Percentiles rank a stretch among this genome's conserved stretches.
These are phyloP conservation scores for Momotus momota DNA, from an alignment of 2,797 vertebrate genomes.

Conservation along the genomic window DNA sequence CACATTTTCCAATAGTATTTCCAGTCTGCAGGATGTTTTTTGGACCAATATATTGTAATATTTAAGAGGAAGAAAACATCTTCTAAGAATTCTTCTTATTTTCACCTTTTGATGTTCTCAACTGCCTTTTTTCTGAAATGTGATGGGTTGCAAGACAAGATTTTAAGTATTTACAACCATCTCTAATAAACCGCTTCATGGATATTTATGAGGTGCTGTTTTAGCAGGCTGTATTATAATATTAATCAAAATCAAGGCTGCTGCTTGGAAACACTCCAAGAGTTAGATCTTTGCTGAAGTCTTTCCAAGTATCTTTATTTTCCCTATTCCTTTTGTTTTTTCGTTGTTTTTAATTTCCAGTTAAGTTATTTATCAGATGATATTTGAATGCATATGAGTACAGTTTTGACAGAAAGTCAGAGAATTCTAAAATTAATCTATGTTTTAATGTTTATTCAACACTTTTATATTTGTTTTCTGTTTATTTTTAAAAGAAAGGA, in stretches of 20 bases:
- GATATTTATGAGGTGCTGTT: constrained; percentile 82
- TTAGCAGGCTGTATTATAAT: constrained; percentile 79
- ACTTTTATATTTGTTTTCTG: constrained; percentile 45
- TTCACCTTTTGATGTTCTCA: constrained; percentile 63
- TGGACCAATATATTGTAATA: background rate
- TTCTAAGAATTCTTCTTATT: constrained; percentile 44
- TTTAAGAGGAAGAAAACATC: constrained; percentile 17
- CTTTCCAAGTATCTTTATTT: constrained; percentile 76
- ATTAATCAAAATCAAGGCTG: constrained; percentile 81
- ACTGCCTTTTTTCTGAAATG: constrained; percentile 56
- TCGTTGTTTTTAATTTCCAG: constrained; percentile 68
- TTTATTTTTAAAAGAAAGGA: constrained; percentile 47
- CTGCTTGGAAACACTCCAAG: constrained; percentile 72
- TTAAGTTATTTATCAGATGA: constrained; percentile 73
- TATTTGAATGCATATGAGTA: constrained; percentile 70
- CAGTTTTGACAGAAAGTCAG: constrained; percentile 71
- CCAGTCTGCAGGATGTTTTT: background rate
- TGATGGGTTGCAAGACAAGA: constrained; percentile 76
- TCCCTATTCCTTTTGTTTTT: constrained; percentile 32
- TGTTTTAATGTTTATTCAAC: constrained; percentile 75
- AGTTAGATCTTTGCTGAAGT: constrained; percentile 70
- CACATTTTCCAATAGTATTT: background rate
- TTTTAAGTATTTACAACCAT: constrained; percentile 82
- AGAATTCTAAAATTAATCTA: constrained; percentile 64
- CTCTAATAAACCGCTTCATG: constrained; percentile 82